Percentiles rank a stretch among this genome's conserved stretches.
Conservation (phyloP, 2,797 vertebrate genomes). For the Okamejei kenojei region DNA sequence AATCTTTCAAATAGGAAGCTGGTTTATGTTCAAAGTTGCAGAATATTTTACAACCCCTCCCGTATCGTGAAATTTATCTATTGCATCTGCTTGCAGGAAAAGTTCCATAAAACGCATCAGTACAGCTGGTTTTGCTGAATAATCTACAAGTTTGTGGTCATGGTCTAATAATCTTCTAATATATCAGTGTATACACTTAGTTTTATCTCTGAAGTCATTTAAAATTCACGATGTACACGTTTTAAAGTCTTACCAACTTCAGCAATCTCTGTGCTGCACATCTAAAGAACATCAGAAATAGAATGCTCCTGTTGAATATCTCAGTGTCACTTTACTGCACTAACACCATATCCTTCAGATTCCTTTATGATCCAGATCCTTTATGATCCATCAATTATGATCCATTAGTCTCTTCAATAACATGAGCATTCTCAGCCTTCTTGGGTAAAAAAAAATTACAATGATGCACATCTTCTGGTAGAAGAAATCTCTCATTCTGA, state of each 20-base stretch:
- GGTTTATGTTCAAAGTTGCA: conserved; percentile 42
- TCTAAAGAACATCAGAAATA: neutral
- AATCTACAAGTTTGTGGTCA: conserved; percentile 1
- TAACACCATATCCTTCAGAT: no score
- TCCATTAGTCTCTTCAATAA: no score
- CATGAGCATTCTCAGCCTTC: no score
- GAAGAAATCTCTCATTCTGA: no score
- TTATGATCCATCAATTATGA: no score
- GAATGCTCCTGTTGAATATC: no score
- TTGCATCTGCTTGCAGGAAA: neutral
- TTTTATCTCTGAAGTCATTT: neutral
- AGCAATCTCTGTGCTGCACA: neutral
- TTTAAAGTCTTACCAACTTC: neutral
- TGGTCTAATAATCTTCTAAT: neutral
- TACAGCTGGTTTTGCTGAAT: neutral
- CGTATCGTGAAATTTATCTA: neutral
- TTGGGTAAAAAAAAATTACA: no score
- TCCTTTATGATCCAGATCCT: no score
- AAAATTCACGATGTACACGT: neutral
- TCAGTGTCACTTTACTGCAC: no score
- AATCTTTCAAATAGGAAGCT: conserved; percentile 49
- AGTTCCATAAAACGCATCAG: neutral
- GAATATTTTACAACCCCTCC: neutral
- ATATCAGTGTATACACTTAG: neutral
- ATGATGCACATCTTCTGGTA: no score